Base-by-base conservation (phyloP, 1,140 invertebrate species). In the Diorhabda sublineata region DNA sequence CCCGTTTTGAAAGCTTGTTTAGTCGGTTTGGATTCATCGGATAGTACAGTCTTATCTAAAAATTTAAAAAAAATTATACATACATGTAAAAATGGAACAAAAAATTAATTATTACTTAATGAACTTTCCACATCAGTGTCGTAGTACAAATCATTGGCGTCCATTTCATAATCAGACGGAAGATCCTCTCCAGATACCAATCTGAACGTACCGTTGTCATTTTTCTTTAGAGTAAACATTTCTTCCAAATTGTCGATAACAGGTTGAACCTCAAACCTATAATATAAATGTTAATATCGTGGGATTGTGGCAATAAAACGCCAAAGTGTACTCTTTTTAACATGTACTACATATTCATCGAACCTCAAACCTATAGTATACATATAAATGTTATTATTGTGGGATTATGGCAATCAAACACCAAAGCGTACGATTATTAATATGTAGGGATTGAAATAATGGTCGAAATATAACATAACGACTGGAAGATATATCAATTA, bases 161-260 rank as follows among this genome's bases (percentile, higher is more conserved):
- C 69, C 6, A 45, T 64, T 61, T 59, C 63, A 61, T 74, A 70
- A 43, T 68, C 69, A 11, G 65, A 47, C 11, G 68, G 70, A 56
- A 73, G 70, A 6, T 75, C 69, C 4, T 74, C 68, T 61, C 63
- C 62, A 7, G 61, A 64, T 3, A 74, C 67, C 41, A 75, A 58
- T n/a, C 45, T 47, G 58, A 72, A 74, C 11, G 68, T 42, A 11
- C 45, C 63, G n/a, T 67, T 65, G 5, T 59, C 26, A 67, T 52
- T 58, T 41, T 70, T 71, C 41, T 71, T 67, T 64, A 73, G 9
- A 3, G 4, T 41, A 45, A 73, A 45, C 59, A 9, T 26, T 3
- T 73, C 61, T 42, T 72, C 70, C 1, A 75, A 64, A 43, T 62
- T 47, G 2, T 74, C 66, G 3, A 71, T 47, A 3, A 64, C 8